Base-by-base conservation (phyloP, 2,888 invertebrate genomes). In the Adelognathus sp. region DNA sequence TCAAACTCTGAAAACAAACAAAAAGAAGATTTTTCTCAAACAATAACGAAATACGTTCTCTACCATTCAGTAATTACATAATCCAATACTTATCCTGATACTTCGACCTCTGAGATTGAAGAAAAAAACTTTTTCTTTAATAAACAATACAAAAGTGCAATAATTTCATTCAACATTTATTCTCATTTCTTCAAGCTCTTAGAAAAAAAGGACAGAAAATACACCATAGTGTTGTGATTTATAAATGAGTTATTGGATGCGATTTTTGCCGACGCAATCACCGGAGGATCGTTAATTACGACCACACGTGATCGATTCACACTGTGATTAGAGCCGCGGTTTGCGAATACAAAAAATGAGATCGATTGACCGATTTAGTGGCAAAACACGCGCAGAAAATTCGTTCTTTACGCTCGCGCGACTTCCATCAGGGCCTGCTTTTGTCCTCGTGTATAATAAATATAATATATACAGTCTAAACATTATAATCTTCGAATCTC, bases 331-430 rank as follows among this genome's bases (percentile, higher is more conserved):
- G n/a, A 36, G 52, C 16, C 6, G 33, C 24, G 36, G 36, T 52
- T 36, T 5, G 33, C 11, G 36, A 52, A 52, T 71, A 64, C 33
- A 76, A 76, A 75, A n/a, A 71, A 71, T 70, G 16, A 50, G 29
- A 70, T 70, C 46, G 29, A 21, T 33, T 36, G 21, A 69, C 16
- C 52, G 27, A 63, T 16, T 41, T 27, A 7, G 52, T 33, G 31
- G 41, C 46, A 58, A 63, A 18, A 33, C 52, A 33, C 31, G 6
- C 24, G 50, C 44, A 33, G 36, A 75, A 63, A 33, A 36, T 69
- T n/a, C 27, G 14, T 70, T 70, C 18, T n/a, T 2, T 64, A 31
- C 6, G 46, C 58, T 21, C 24, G 36, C 58, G 56, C 71, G 31
- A 31, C 16, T 64, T 66, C 18, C 41, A 64, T 41, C 21, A 52